Evolutionary conservation across 1,140 invertebrate species (phyloP).

Genomic region (Thaumetopoea pityocampa): DNA sequence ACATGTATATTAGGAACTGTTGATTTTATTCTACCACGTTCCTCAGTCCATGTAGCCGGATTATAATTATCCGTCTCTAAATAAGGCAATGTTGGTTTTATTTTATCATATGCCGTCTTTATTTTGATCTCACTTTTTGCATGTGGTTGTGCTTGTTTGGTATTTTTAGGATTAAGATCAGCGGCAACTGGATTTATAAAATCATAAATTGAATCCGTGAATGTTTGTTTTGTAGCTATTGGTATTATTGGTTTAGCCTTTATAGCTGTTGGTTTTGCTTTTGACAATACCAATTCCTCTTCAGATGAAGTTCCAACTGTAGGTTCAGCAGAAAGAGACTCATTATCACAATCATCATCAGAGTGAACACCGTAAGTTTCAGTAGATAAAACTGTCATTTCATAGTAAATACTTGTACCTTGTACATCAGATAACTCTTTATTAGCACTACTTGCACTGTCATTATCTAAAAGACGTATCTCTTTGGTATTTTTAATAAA

Average conservation of each 20-base stretch:
- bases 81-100: too few relatives aligned
- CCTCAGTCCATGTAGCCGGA: too few relatives aligned
- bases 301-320: constrained; percentile 43
- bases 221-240: constrained; percentile 9
- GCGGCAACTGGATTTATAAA: too few relatives aligned
- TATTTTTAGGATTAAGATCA: too few relatives aligned
- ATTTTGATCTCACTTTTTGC: too few relatives aligned
- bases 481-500: constrained; percentile 70
- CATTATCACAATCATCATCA: constrained; percentile 64
- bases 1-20: too few relatives aligned
- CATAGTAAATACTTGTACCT: constrained; percentile 69
- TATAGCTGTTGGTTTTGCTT: constrained; percentile 30
- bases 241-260: constrained; percentile 5
- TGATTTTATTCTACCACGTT: too few relatives aligned
- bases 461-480: constrained; percentile 58
- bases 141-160: too few relatives aligned
- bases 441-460: constrained; percentile 47
- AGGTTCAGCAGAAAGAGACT: constrained; percentile 34
- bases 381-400: constrained; percentile 68
- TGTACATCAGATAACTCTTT: constrained; percentile 64
- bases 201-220: too few relatives aligned
- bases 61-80: too few relatives aligned
- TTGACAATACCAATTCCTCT: constrained; percentile 41
- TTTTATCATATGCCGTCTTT: too few relatives aligned
- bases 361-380: constrained; percentile 62